phyloP scores from a whole-genome alignment of 2,888 invertebrate species.

The Drosophila hamatofila region DNA sequence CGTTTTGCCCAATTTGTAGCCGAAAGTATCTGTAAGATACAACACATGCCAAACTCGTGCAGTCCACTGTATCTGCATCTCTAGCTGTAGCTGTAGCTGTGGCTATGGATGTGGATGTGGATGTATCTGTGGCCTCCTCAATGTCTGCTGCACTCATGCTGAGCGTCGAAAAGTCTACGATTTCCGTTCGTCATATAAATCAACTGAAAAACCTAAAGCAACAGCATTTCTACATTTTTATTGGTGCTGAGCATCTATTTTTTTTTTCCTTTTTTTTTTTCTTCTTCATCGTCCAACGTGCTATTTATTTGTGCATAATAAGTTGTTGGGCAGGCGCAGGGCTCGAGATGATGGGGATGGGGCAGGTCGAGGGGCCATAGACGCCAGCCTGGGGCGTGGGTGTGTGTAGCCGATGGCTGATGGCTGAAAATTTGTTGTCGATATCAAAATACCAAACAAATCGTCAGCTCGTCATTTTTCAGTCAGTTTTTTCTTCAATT shows the following conservation, averaged over 20 bases:
- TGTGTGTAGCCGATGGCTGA: slow-evolving; percentile 21
- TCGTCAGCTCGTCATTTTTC: slow-evolving; percentile 80
- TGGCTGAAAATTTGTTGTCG: slow-evolving; percentile 60
- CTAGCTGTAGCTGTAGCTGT: slow-evolving; percentile 16
- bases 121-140: slow-evolving; percentile 52
- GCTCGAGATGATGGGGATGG: neutral
- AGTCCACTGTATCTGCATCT: slow-evolving; percentile 10
- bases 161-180: slow-evolving; percentile 82
- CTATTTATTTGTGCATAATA: slow-evolving; percentile 79
- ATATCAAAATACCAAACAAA: slow-evolving; percentile 78
- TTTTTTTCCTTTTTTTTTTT: neutral
- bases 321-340: slow-evolving; percentile 51
- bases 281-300: slow-evolving; percentile 7
- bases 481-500: slow-evolving; percentile 67
- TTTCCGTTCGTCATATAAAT: slow-evolving; percentile 80
- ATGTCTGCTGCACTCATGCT: slow-evolving; percentile 78
- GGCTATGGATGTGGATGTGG: slow-evolving; percentile 10
- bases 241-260: slow-evolving; percentile 45
- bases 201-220: slow-evolving; percentile 60
- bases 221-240: slow-evolving; percentile 60
- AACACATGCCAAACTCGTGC: slow-evolving; percentile 41
- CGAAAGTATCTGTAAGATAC: slow-evolving; percentile 55
- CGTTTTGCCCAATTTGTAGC: slow-evolving; percentile 70
- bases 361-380: slow-evolving; percentile 23
- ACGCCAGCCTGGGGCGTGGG: slow-evolving; percentile 52